Evolutionary conservation across 2,113 vertebrate species (phyloP).

Genomic region (Proteles cristata): DNA sequence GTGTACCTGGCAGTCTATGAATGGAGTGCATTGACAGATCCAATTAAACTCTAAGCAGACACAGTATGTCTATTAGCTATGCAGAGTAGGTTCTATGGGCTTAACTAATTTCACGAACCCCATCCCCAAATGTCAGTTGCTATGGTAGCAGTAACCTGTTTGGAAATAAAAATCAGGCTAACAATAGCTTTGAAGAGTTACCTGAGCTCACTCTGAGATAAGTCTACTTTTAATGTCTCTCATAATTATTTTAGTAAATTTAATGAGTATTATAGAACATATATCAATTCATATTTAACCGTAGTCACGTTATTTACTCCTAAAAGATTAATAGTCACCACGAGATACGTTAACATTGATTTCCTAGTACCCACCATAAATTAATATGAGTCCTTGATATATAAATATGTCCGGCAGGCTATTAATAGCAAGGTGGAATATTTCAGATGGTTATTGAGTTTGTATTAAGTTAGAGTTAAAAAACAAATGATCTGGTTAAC

Average conservation of each 20-base stretch:
- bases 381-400: constrained; percentile 59
- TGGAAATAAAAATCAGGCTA: background rate
- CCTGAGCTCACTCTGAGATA: background rate
- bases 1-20: background rate
- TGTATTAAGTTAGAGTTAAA: background rate
- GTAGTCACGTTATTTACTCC: constrained; percentile 78
- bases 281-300: constrained; percentile 76
- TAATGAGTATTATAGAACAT: constrained; percentile 49
- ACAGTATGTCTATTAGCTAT: background rate
- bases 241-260: constrained; percentile 64
- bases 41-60: background rate
- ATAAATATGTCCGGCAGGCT: constrained; percentile 65
- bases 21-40: background rate
- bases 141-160: constrained; percentile 55
- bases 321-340: constrained; percentile 69
- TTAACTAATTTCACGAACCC: background rate
- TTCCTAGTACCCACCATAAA: constrained; percentile 73
- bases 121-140: constrained; percentile 59
- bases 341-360: constrained; percentile 79
- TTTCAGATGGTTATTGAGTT: constrained; percentile 57
- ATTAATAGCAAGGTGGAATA: constrained; percentile 70
- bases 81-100: background rate
- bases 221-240: background rate
- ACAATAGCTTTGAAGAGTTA: background rate
- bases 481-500: constrained; percentile 53